Conservation (phyloP, 2,797 vertebrate genomes). For the Nannoperca australis region DNA sequence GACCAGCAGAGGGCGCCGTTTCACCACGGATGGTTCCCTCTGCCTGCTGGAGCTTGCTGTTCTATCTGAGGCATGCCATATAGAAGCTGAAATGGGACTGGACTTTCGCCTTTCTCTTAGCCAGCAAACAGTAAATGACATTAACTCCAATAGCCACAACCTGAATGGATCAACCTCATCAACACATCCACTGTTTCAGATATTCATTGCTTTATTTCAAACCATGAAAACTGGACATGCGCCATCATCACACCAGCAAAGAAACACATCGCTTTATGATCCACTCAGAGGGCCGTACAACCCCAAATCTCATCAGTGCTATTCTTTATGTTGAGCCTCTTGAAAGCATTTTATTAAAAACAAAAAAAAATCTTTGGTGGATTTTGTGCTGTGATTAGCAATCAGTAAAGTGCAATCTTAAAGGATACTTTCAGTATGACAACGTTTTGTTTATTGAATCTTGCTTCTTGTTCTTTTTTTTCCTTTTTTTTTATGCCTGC, state of each 20-base stretch:
- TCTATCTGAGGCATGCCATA: conserved; percentile 26
- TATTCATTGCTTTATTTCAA: conserved; percentile 44
- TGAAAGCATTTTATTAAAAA: conserved; percentile 68
- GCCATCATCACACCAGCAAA: conserved; percentile 72
- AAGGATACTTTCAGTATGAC: conserved; percentile 80
- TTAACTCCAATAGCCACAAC: conserved; percentile 47
- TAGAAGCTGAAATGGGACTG: conserved; percentile 47
- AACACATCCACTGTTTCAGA: conserved; percentile 42
- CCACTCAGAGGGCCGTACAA: conserved; percentile 32
- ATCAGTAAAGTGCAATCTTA: conserved; percentile 89
- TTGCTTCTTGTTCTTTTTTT: conserved; percentile 64
- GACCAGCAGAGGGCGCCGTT: conserved; percentile 71
- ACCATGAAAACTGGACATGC: conserved; percentile 40
- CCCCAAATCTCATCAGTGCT: conserved; percentile 56
- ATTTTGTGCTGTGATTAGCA: conserved; percentile 87
- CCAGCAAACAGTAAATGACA: conserved; percentile 66
- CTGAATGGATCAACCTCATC: conserved; percentile 62
- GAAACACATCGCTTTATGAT: conserved; percentile 27
- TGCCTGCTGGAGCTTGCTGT: conserved; percentile 44
- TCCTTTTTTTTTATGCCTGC: conserved; percentile 72
- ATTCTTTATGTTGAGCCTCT: conserved; percentile 77
- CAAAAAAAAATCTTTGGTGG: conserved; percentile 70
- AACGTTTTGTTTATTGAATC: conserved; percentile 73
- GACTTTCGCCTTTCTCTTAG: conserved; percentile 56
- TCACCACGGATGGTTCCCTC: conserved; percentile 46